Conservation (phyloP, 2,797 vertebrate species). For the Gymnocypris eckloni region DNA sequence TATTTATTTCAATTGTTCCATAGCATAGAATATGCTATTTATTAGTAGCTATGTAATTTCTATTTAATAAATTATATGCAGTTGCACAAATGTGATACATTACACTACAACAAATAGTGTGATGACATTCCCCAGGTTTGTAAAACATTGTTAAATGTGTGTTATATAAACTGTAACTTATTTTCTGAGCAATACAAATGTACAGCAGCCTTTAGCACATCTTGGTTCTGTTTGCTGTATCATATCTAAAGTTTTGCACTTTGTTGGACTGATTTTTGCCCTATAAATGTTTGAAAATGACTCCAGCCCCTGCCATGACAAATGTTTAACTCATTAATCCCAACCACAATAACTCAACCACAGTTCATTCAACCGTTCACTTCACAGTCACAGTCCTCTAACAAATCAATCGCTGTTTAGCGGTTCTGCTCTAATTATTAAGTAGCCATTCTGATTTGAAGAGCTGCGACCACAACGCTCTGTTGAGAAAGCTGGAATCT, state of each 20-base stretch:
- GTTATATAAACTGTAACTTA: background rate
- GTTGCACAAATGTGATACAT: background rate
- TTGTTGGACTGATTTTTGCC: slow-evolving; percentile 2
- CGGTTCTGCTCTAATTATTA: slow-evolving; percentile 32
- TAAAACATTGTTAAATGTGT: background rate
- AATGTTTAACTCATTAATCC: slow-evolving; percentile 13
- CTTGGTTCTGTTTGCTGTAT: background rate
- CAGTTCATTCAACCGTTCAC: background rate
- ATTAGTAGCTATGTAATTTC: background rate
- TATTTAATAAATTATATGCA: background rate
- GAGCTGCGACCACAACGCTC: background rate
- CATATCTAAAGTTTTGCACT: background rate
- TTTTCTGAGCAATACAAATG: background rate
- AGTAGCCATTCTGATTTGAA: background rate
- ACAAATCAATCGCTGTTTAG: slow-evolving; percentile 19
- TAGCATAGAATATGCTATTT: no score
- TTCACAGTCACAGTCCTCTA: background rate
- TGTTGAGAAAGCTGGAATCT: slow-evolving; percentile 1
- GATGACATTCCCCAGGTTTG: background rate
- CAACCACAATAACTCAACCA: background rate
- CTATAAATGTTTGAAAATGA: background rate
- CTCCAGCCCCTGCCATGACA: background rate
- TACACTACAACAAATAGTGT: background rate
- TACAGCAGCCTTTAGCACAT: background rate
- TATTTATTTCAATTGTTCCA: no score